Conservation (phyloP, 2,888 invertebrate genomes). For the Stenodema calcarata region DNA sequence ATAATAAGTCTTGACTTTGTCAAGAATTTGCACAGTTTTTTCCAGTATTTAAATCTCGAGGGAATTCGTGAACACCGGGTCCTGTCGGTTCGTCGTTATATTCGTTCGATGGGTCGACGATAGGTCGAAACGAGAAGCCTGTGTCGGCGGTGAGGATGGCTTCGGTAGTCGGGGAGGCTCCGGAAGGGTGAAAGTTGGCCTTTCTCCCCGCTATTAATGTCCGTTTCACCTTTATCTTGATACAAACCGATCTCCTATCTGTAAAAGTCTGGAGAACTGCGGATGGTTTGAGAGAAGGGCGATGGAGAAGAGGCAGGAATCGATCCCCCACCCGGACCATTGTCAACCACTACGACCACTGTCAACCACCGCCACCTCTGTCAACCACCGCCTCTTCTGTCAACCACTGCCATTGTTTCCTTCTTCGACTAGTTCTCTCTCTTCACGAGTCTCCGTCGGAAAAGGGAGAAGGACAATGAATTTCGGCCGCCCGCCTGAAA, state of each 20-base stretch:
- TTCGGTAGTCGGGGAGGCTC: neutral
- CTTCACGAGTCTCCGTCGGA: slow-evolving; percentile 10
- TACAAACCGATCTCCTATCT: slow-evolving; percentile 19
- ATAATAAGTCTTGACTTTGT: too few species aligned
- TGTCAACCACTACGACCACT: neutral
- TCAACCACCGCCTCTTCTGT: neutral
- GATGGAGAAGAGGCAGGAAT: neutral
- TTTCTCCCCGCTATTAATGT: slow-evolving; percentile 9
- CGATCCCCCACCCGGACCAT: neutral
- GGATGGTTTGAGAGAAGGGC: neutral
- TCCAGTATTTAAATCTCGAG: too few species aligned
- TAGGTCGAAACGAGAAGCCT: neutral
- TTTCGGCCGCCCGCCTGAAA: neutral
- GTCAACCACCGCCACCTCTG: neutral
- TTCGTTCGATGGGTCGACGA: neutral
- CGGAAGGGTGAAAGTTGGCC: neutral
- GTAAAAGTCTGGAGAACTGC: slow-evolving; percentile 19
- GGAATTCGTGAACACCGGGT: neutral
- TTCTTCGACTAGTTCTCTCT: slow-evolving; percentile 9
- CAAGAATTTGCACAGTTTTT: too few species aligned
- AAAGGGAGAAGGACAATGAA: slow-evolving; percentile 20
- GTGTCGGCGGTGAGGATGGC: too few species aligned
- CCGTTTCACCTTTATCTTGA: slow-evolving; percentile 23
- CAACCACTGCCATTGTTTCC: slow-evolving; percentile 9
- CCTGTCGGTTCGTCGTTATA: neutral